A percentile compares a stretch with the other conserved stretches of the same genome.
Conservation (phyloP, 2,113 vertebrate genomes). For the Morone saxatilis region DNA sequence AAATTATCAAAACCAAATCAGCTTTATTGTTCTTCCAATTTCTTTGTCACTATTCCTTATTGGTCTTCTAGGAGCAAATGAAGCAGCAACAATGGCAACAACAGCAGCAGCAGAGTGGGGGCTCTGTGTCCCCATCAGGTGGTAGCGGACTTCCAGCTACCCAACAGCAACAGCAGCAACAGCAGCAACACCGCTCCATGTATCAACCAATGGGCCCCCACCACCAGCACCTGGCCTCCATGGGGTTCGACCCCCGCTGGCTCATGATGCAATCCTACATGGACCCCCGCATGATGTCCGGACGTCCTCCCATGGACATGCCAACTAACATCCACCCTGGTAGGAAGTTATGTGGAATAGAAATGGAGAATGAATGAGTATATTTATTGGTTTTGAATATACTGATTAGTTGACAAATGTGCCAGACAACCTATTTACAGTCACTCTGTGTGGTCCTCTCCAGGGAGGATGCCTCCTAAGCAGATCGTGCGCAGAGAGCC, state of each 20-base stretch:
- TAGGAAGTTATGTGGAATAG: conserved; percentile 13
- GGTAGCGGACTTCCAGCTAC: conserved; percentile 80
- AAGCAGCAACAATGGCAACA: conserved; percentile 96
- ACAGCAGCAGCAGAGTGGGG: conserved; percentile 89
- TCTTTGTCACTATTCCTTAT: neutral
- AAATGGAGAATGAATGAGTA: neutral
- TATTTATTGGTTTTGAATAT: neutral
- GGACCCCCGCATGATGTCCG: conserved; percentile 97
- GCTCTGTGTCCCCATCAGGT: conserved; percentile 90
- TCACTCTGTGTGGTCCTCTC: neutral
- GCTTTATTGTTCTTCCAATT: neutral
- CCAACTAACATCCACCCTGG: conserved; percentile 91
- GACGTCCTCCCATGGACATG: conserved; percentile 93
- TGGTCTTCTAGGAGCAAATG: conserved; percentile 90
- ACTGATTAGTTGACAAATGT: neutral
- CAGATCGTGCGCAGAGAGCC: conserved; percentile 95
- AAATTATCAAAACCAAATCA: neutral
- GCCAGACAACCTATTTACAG: neutral
- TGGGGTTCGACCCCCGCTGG: conserved; percentile 99
- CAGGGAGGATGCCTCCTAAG: conserved; percentile 96
- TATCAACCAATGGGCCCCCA: conserved; percentile 96
- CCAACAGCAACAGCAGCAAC: conserved; percentile 89
- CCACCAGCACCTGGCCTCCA: conserved; percentile 94
- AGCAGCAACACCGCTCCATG: conserved; percentile 93
- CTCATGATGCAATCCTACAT: conserved; percentile 99